Evolutionary conservation across 2,888 invertebrate genomes (phyloP).

Genomic region (Polietes domitor): DNA sequence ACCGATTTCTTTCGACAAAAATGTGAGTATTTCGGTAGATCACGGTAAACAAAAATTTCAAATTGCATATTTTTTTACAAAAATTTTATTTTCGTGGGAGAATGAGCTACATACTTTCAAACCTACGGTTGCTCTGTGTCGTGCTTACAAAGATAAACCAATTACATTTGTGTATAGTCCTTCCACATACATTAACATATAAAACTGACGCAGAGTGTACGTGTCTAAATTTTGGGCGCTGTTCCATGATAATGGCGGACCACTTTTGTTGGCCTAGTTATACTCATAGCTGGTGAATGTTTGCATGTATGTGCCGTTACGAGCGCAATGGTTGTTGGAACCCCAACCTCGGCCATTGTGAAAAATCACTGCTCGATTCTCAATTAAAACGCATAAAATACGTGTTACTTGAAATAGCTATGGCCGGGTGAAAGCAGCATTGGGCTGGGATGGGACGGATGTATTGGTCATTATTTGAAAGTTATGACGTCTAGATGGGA

Average conservation of each 20-base stretch:
- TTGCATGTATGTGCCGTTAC: background rate
- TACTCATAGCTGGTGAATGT: background rate
- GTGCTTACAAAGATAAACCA: too few species aligned
- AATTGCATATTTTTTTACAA: too few species aligned
- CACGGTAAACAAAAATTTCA: too few species aligned
- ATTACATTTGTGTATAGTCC: too few species aligned
- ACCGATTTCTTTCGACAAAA: too few species aligned
- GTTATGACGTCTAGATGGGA: constrained; percentile 49
- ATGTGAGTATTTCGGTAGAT: too few species aligned
- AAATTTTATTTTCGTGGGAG: too few species aligned
- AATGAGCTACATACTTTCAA: too few species aligned
- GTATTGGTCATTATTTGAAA: constrained; percentile 37
- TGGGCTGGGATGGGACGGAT: background rate
- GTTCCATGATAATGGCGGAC: constrained; percentile 6
- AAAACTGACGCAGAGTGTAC: background rate
- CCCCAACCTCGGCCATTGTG: background rate
- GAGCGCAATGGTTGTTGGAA: background rate
- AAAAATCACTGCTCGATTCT: constrained; percentile 19
- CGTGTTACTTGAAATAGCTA: constrained; percentile 26
- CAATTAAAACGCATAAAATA: constrained; percentile 48
- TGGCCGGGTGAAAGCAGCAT: background rate
- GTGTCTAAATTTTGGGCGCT: background rate
- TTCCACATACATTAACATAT: background rate
- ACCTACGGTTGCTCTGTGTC: too few species aligned
- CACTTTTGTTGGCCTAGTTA: constrained; percentile 1